A percentile compares a stretch with the other conserved stretches of the same genome.
phyloP scores from a whole-genome alignment of 2,113 vertebrate genomes.

The Motacilla alba region DNA sequence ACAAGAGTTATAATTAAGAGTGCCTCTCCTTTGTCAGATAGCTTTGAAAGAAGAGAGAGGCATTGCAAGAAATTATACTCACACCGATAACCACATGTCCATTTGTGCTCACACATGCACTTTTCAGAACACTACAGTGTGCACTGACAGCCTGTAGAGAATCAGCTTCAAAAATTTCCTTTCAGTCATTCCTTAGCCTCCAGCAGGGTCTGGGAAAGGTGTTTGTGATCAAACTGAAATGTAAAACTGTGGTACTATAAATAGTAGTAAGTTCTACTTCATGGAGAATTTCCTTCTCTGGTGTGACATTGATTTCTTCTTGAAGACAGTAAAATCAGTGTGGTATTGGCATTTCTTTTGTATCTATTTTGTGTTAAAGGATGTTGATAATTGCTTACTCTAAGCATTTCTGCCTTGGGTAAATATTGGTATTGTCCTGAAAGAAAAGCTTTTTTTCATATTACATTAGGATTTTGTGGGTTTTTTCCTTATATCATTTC shows the following conservation, averaged over 20 bases:
- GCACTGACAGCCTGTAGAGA: not conserved
- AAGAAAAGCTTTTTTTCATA: not conserved
- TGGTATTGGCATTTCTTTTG: not conserved
- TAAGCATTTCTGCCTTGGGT: not conserved
- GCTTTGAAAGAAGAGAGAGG: not conserved
- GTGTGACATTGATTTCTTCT: not conserved
- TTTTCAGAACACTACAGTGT: not conserved
- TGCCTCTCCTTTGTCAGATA: not conserved
- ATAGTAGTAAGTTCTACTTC: not conserved
- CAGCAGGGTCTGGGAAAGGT: not conserved
- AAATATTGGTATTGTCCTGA: not conserved
- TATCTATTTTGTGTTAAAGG: not conserved
- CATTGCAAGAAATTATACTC: not conserved
- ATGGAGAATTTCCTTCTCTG: not conserved
- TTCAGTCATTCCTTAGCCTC: not conserved
- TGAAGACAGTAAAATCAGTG: not conserved
- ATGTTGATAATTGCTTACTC: not conserved
- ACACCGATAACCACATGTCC: not conserved
- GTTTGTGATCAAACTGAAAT: constrained; percentile 18
- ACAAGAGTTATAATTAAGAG: not conserved
- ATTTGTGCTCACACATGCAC: not conserved
- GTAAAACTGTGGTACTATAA: not conserved
- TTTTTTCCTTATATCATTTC: not conserved
- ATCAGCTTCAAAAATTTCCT: not conserved
- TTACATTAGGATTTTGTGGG: not conserved